Base-by-base conservation (phyloP, 2,113 vertebrate genomes). In the Strix aluco region DNA sequence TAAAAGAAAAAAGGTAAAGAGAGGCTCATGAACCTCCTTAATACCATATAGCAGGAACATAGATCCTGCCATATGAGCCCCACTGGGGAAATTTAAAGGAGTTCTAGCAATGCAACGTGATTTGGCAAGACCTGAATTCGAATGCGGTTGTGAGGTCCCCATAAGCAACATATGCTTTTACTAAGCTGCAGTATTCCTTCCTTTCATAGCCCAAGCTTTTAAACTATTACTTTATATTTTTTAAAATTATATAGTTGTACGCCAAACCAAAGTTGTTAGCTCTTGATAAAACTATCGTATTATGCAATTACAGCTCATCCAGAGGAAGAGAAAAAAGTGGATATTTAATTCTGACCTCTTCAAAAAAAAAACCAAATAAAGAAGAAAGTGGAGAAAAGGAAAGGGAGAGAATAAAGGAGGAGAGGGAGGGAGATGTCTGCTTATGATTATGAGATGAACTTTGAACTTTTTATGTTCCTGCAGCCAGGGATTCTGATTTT, bases 121-220 rank as follows among this genome's bases (percentile, higher is more conserved):
- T 98, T 98, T 98, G 98, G 98, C 97, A 98, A 96, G 88, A 96
- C 74, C 79, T 55, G 44, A 82, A 88, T 96, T 91, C 92, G 87
- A 98, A 95, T 97, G 98, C 49, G 97, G 97, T 97, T 97, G 95
- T 96, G 97, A 98, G 97, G 98, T 98, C 96, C 57, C 91, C 92
- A 92, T 89, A 89, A 97, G 97, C 84, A 97, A 97, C 98, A 98
- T 98, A 98, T 98, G 98, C 98, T 98, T 98, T 98, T 88, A 98
- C 94, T 98, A 98, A 98, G 94, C 93, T 77, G 58, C 51, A 79
- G 65, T 94, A 82, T 84, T 96, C 87, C 78, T 97, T 96, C 90
- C 92, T 97, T 97, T 95, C 94, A 86, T 90, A 97, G 94, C 40
- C 72, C 93, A 86, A 93, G 90, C 86, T 97, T 96, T 93, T 94